These are phyloP conservation scores for Erpetoichthys calabaricus DNA, from an alignment of 2,797 vertebrate genomes.

Conservation along the genomic window DNA sequence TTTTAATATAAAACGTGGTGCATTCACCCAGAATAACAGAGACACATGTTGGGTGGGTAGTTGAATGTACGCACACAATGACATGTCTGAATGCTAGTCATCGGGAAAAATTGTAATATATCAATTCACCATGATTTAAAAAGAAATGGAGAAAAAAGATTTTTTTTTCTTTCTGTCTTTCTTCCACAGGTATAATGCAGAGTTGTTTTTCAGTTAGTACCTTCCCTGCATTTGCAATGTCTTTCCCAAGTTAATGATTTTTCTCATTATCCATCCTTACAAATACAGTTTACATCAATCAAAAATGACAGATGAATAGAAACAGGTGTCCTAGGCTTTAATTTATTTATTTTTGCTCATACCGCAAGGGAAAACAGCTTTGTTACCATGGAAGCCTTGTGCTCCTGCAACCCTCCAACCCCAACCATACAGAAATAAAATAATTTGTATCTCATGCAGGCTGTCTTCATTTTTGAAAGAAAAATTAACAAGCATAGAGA, in stretches of 20 bases:
- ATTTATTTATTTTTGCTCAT: conserved; percentile 12
- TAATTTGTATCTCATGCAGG: conserved; percentile 23
- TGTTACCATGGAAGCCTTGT: conserved; percentile 53
- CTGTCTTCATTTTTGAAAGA: background rate
- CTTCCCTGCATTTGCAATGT: conserved; percentile 13
- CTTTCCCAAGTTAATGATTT: conserved; percentile 14
- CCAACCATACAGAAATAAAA: conserved; percentile 38
- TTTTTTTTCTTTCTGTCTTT: background rate
- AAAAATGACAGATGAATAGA: conserved; percentile 17
- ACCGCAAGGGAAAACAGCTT: conserved; percentile 34
- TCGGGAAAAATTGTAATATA: too few relatives aligned
- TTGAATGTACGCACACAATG: too few relatives aligned
- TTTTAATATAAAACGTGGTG: too few relatives aligned
- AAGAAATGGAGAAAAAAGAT: too few relatives aligned
- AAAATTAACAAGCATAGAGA: background rate
- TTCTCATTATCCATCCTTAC: conserved; percentile 27
- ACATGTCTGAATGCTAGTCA: too few relatives aligned
- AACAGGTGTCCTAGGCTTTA: conserved; percentile 14
- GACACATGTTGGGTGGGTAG: too few relatives aligned
- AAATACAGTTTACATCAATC: conserved; percentile 24
- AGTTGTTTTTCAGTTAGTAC: conserved; percentile 18
- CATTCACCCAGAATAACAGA: too few relatives aligned
- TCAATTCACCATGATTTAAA: too few relatives aligned
- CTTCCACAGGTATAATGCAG: background rate
- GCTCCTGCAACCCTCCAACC: conserved; percentile 41